These are phyloP conservation scores for Kryptolebias marmoratus DNA, from an alignment of 2,113 vertebrate species.

Conservation along the genomic window DNA sequence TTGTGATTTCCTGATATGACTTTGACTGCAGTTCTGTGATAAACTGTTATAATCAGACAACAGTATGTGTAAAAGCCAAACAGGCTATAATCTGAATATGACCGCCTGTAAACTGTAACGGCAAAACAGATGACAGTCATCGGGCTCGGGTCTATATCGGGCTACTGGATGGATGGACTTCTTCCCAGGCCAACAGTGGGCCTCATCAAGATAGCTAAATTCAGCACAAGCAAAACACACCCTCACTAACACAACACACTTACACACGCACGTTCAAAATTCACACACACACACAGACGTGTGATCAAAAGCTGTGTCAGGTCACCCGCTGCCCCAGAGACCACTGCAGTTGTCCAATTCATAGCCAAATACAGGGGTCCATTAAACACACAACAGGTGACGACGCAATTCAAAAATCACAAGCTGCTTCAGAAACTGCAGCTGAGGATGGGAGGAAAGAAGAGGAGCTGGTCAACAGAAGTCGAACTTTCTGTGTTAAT, in stretches of 20 bases:
- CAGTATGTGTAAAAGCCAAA: constrained; percentile 16
- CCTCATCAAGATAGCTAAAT: constrained; percentile 77
- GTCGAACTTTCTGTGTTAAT: too few relatives aligned
- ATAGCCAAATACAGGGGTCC: constrained; percentile 59
- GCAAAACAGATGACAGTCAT: constrained; percentile 28
- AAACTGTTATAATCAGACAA: constrained; percentile 52
- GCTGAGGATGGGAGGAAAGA: neutral
- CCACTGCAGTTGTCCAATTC: constrained; percentile 78
- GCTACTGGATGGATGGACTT: constrained; percentile 32
- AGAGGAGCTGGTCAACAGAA: too few relatives aligned
- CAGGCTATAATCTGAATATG: constrained; percentile 11
- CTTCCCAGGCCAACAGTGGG: constrained; percentile 51
- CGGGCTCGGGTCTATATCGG: constrained; percentile 40
- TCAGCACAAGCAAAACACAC: constrained; percentile 54
- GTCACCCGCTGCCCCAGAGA: constrained; percentile 70
- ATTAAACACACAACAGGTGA: constrained; percentile 58
- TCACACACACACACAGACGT: constrained; percentile 54
- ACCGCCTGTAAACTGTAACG: constrained; percentile 26
- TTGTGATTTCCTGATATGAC: constrained; percentile 61
- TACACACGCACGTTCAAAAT: constrained; percentile 21
- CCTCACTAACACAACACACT: constrained; percentile 28
- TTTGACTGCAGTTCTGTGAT: constrained; percentile 59
- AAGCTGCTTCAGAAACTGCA: constrained; percentile 1
- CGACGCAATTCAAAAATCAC: constrained; percentile 21
- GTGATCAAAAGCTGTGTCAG: constrained; percentile 73